Base-by-base conservation (phyloP, 2,888 invertebrate species). In the Bruchidius siliquastri region DNA sequence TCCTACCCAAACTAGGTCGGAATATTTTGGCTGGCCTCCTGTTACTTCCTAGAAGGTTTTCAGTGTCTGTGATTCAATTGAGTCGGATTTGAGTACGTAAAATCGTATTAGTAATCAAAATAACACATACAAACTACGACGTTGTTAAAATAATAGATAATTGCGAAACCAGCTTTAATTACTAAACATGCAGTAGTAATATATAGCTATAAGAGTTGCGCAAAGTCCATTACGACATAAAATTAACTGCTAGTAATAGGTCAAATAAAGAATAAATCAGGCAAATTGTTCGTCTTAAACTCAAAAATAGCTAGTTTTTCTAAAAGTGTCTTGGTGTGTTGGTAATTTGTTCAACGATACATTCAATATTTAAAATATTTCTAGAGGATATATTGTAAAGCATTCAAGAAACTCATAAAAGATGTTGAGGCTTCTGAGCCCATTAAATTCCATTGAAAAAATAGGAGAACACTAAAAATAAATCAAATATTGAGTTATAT, bases 131-230 rank as follows among this genome's bases (percentile, higher is more conserved):
- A 68, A 68, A 68, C 68, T 68, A 21, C 68, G 68, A 68, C 68
- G 68, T 68, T 68, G 68, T 68, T 21, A 20, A 68, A 68, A 68
- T 22, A 68, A 10, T 68, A n/a, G 68, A 20, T 68, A 68, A 4
- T 68, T 68, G 68, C 68, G n/a, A 68, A 68, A 21, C 68, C n/a
- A 68, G 68, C 22, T 68, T 68, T 21, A 49, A 49, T 10, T 18
- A 68, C 68, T 68, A 68, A 68, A 68, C 68, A 68, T 68, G 68
- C 68, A 68, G 22, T 21, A 68, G 68, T 68, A 68, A 49, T 49
- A 68, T 10, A 49, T 49, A 68, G 68, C 68, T 68, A 68, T n/a
- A 21, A 49, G 13, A 49, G 49, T 49, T 49, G 49, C 26, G 26
- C 26, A 49, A 49, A 49, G 13, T 49, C 18, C 49, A 49, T 49